Conservation (phyloP, 2,888 invertebrate species). For the Leucania comma region DNA sequence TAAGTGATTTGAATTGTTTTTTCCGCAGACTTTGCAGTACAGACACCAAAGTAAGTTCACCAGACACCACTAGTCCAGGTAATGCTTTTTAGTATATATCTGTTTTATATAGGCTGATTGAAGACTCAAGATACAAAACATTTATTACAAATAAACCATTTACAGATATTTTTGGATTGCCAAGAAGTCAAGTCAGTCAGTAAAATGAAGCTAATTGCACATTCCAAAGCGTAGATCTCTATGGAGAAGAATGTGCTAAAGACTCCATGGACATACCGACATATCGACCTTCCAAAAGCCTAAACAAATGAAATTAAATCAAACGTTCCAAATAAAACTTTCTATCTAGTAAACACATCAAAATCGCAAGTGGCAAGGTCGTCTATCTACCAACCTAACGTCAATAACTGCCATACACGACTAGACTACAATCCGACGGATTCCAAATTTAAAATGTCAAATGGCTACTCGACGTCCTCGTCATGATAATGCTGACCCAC, state of each 20-base stretch:
- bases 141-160: no score
- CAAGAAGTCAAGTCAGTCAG: no score
- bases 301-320: not conserved
- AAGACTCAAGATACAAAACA: no score
- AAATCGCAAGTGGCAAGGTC: conserved; percentile 40
- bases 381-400: conserved; percentile 28
- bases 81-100: not conserved
- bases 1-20: not conserved
- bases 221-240: no score
- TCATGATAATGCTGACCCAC: conserved; percentile 73
- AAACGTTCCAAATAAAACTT: not conserved
- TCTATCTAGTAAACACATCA: conserved; percentile 1
- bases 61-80: not conserved
- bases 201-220: no score
- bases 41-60: not conserved
- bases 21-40: not conserved
- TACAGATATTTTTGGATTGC: no score
- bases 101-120: not conserved
- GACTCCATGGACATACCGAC: no score
- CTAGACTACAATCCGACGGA: conserved; percentile 41
- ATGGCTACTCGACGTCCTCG: conserved; percentile 75
- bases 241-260: no score
- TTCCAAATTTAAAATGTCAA: conserved; percentile 68
- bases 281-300: not conserved
- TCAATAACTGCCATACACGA: conserved; percentile 44